Percentiles rank a stretch among this genome's conserved stretches.
These are phyloP conservation scores for Phaedon cochleariae DNA, from an alignment of 2,888 invertebrate species.

Conservation along the genomic window DNA sequence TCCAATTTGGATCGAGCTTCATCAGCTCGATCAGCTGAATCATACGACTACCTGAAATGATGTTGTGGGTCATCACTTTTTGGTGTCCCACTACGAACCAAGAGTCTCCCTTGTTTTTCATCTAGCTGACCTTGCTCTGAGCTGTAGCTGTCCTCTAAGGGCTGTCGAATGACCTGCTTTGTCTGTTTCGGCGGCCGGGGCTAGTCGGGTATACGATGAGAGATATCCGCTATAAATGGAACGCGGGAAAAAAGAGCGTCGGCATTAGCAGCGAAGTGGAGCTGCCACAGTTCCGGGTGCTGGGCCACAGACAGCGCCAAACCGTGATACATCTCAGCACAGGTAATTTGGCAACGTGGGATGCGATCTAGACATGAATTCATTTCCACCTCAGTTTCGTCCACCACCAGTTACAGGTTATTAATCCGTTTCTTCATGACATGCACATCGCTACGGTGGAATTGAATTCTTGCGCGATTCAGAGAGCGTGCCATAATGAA, in stretches of 20 bases:
- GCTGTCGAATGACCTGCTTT: slow-evolving; percentile 62
- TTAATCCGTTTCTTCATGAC: too few relatives aligned
- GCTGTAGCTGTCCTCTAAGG: slow-evolving; percentile 36
- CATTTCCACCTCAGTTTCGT: too few relatives aligned
- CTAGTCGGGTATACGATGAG: slow-evolving; percentile 97
- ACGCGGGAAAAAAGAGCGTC: slow-evolving; percentile 90
- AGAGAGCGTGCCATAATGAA: background rate
- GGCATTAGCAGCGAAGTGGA: slow-evolving; percentile 95
- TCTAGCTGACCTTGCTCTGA: background rate
- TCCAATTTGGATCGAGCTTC: too few relatives aligned
- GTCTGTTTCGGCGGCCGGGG: slow-evolving; percentile 63
- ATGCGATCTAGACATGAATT: too few relatives aligned
- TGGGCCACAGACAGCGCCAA: slow-evolving; percentile 94
- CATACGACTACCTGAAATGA: too few relatives aligned
- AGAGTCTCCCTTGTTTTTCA: background rate
- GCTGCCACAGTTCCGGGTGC: slow-evolving; percentile 96
- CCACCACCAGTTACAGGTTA: too few relatives aligned
- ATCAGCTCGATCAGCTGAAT: too few relatives aligned
- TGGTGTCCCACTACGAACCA: background rate
- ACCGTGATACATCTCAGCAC: slow-evolving; percentile 94
- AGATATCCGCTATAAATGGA: slow-evolving; percentile 97
- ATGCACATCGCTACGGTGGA: too few relatives aligned
- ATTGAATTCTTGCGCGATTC: too few relatives aligned
- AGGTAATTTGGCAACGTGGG: slow-evolving; percentile 72
- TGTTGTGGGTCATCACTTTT: too few relatives aligned